Conservation (phyloP, 2,888 invertebrate species). For the Mimachlamys varia region DNA sequence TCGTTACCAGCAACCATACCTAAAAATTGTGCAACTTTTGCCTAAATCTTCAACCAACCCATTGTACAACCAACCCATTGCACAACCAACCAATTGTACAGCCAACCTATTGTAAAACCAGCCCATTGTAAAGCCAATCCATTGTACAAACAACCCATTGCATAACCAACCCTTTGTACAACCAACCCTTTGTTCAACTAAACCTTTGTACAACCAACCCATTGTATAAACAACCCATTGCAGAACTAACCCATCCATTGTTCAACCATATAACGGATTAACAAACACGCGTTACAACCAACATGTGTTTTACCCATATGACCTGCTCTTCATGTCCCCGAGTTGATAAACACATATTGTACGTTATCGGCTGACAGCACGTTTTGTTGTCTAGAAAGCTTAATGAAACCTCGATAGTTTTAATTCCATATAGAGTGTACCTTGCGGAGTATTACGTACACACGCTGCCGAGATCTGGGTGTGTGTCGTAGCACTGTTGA, state of each 20-base stretch:
- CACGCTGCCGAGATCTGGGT: neutral
- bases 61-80: neutral
- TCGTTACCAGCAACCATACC: no score
- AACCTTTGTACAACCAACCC: neutral
- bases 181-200: neutral
- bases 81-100: neutral
- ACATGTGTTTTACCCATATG: neutral
- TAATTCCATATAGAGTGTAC: neutral
- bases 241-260: no score
- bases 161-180: neutral
- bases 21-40: no score
- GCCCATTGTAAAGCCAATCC: neutral
- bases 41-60: no score
- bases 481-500: neutral
- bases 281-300: no score
- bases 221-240: neutral
- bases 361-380: neutral
- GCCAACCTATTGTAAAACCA: neutral
- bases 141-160: neutral
- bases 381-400: neutral
- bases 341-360: neutral
- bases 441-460: neutral
- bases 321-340: no score
- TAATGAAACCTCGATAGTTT: constrained; percentile 22
- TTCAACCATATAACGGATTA: no score